Percentiles rank a stretch among this genome's conserved stretches.
Evolutionary conservation across 2,888 invertebrate genomes (phyloP).

Genomic region (Caenorhabditis doughertyi): DNA sequence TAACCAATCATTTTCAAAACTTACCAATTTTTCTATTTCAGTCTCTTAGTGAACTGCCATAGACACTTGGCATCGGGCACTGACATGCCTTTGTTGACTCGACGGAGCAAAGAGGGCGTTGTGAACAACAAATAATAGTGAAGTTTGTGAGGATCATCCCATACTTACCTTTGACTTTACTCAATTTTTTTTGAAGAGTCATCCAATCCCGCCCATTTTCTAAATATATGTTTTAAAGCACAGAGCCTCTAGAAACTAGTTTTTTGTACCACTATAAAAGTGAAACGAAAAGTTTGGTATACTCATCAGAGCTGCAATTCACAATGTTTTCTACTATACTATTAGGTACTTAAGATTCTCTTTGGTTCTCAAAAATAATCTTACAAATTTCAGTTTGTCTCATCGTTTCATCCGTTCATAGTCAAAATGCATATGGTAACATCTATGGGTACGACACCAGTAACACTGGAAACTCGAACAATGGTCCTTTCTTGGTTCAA

Average conservation of each 20-base stretch:
- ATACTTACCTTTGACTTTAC: slow-evolving; percentile 57
- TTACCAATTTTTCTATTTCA: slow-evolving; percentile 52
- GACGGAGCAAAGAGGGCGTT: slow-evolving; percentile 29
- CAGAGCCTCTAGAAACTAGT: slow-evolving; percentile 21
- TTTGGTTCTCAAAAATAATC: too few relatives aligned
- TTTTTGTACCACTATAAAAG: slow-evolving; percentile 51
- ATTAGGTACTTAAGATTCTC: slow-evolving; percentile 39
- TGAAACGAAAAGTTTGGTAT: not conserved
- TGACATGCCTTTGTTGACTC: slow-evolving; percentile 58
- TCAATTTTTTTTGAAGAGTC: slow-evolving; percentile 46
- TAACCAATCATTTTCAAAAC: slow-evolving; percentile 32
- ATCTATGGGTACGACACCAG: slow-evolving; percentile 71
- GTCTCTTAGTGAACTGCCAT: slow-evolving; percentile 52
- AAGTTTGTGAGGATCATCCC: slow-evolving; percentile 64
- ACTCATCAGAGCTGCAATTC: slow-evolving; percentile 11
- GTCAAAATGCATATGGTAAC: slow-evolving; percentile 58
- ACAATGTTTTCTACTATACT: slow-evolving; percentile 40
- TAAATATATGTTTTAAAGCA: slow-evolving; percentile 53
- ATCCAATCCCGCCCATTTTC: slow-evolving; percentile 51
- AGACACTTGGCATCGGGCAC: slow-evolving; percentile 55
- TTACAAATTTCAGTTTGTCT: slow-evolving; percentile 28
- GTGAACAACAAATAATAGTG: slow-evolving; percentile 64
- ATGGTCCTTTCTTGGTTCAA: slow-evolving; percentile 60
- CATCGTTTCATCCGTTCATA: slow-evolving; percentile 3
- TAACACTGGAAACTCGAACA: slow-evolving; percentile 45